Percentiles rank a stretch among this genome's conserved stretches.
These are phyloP conservation scores for Parapsyche elsis DNA, from an alignment of 1,140 invertebrate species.

Conservation along the genomic window DNA sequence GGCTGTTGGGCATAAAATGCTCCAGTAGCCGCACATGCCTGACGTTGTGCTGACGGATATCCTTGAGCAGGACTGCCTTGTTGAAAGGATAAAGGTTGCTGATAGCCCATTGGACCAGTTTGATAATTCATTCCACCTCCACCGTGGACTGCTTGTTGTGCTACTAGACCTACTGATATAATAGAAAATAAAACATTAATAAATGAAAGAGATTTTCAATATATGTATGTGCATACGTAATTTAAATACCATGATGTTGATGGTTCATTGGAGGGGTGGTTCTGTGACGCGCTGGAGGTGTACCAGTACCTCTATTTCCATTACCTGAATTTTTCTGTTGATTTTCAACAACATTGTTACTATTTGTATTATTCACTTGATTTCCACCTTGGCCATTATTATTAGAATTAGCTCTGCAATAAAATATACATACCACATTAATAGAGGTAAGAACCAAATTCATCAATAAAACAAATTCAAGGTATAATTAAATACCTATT, in stretches of 20 bases:
- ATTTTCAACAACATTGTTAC: constrained; percentile 47
- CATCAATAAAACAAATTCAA: background rate
- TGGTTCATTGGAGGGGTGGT: constrained; percentile 64
- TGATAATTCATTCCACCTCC: constrained; percentile 51
- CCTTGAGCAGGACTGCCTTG: constrained; percentile 39
- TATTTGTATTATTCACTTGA: constrained; percentile 43
- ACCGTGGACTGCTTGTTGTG: constrained; percentile 39
- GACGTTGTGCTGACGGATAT: constrained; percentile 44
- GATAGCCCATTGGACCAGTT: constrained; percentile 47
- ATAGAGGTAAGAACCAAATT: background rate
- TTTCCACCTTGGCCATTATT: constrained; percentile 53
- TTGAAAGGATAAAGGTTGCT: constrained; percentile 48
- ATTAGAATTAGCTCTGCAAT: constrained; percentile 56
- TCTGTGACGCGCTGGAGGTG: constrained; percentile 62
- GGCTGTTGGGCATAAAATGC: constrained; percentile 60
- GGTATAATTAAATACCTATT: constrained; percentile 63
- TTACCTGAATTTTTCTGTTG: constrained; percentile 49
- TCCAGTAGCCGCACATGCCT: constrained; percentile 49
- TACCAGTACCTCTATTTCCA: constrained; percentile 59
- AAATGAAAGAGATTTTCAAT: background rate
- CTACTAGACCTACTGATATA: constrained; percentile 23
- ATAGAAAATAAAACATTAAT: constrained; percentile 17
- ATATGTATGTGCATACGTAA: background rate
- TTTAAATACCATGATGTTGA: constrained; percentile 59
- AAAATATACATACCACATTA: background rate